These are phyloP conservation scores for Molossus molossus DNA, from an alignment of 2,797 vertebrate species.

Conservation along the genomic window DNA sequence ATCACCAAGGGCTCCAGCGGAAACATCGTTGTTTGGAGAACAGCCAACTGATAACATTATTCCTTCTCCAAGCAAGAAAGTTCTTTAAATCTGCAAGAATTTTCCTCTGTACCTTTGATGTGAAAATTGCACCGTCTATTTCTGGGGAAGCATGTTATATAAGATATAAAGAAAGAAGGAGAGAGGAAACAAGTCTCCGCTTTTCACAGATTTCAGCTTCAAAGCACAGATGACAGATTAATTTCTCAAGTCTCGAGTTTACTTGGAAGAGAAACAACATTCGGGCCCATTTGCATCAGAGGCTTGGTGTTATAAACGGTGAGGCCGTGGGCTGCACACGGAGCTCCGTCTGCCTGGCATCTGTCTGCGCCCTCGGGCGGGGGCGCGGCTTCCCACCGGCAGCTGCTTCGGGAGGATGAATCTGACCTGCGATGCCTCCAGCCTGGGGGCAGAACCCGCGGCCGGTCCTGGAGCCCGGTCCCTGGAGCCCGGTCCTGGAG, in stretches of 20 bases:
- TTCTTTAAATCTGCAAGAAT: slow-evolving; percentile 62
- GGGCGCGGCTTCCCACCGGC: background rate
- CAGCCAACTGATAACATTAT: background rate
- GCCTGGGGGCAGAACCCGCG: too few relatives aligned
- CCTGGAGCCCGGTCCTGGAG: too few relatives aligned
- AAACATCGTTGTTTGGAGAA: slow-evolving; percentile 31
- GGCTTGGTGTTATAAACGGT: slow-evolving; percentile 78
- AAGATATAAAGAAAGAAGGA: slow-evolving; percentile 76
- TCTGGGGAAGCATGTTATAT: slow-evolving; percentile 75
- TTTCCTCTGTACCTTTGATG: slow-evolving; percentile 68
- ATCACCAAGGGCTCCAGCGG: background rate
- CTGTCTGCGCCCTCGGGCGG: slow-evolving; percentile 9
- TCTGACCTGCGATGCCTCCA: too few relatives aligned
- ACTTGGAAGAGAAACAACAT: slow-evolving; percentile 79
- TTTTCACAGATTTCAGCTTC: slow-evolving; percentile 77
- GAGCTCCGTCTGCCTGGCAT: slow-evolving; percentile 67
- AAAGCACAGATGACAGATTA: slow-evolving; percentile 76
- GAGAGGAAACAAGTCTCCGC: slow-evolving; percentile 49
- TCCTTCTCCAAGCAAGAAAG: slow-evolving; percentile 56
- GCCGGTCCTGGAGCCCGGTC: too few relatives aligned
- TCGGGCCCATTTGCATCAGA: slow-evolving; percentile 71
- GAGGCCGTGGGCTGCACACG: slow-evolving; percentile 50
- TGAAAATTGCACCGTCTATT: slow-evolving; percentile 78
- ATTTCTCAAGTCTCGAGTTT: slow-evolving; percentile 73
- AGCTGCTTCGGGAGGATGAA: background rate